A percentile compares a stretch with the other conserved stretches of the same genome.
Conservation (phyloP, 2,797 vertebrate species). For the Macropodus opercularis region DNA sequence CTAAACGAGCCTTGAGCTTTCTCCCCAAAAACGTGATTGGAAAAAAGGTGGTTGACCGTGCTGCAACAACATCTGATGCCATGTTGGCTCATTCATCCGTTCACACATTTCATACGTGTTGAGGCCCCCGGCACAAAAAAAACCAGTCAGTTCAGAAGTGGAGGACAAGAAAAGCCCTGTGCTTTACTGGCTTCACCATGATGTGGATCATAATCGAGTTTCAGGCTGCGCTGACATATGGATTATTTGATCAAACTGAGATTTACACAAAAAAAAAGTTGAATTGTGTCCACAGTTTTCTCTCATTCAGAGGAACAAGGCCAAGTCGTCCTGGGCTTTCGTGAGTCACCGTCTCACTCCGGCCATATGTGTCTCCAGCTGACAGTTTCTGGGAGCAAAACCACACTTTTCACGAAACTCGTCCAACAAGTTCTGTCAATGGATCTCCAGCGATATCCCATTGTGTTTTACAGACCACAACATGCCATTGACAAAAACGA, state of each 20-base stretch:
- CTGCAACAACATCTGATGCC: background rate
- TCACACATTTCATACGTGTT: background rate
- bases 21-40: background rate
- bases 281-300: conserved; percentile 15
- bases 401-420: conserved; percentile 4
- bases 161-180: background rate
- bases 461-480: conserved; percentile 19
- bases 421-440: conserved; percentile 33
- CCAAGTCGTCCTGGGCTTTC: conserved; percentile 13
- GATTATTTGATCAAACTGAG: no score
- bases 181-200: no score
- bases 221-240: no score
- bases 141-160: background rate
- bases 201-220: no score
- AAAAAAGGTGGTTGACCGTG: background rate
- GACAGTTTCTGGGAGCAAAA: conserved; percentile 35
- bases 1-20: no score
- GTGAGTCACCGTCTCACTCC: conserved; percentile 34
- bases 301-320: conserved; percentile 28
- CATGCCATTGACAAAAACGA: conserved; percentile 16
- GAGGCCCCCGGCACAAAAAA: background rate
- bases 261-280: no score
- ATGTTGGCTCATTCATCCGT: background rate
- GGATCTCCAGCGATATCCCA: conserved; percentile 23
- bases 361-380: conserved; percentile 19